These are phyloP conservation scores for Zenarchopterus dispar DNA, from an alignment of 2,797 vertebrate species.

Conservation along the genomic window DNA sequence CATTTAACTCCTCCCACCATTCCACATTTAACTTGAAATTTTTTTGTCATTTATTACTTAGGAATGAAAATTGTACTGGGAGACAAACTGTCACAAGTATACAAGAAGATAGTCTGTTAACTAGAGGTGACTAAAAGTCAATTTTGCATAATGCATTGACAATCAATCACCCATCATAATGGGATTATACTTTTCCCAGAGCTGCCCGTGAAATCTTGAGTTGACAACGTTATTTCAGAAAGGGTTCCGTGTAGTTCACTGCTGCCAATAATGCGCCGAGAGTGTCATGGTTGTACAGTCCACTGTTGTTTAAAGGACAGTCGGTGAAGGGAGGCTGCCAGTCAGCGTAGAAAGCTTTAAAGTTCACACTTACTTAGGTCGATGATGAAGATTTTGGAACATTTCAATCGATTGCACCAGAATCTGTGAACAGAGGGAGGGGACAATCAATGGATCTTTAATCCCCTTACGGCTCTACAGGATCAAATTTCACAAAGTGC, in stretches of 20 bases:
- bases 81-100: slow-evolving; percentile 2
- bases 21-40: slow-evolving; percentile 28
- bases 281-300: slow-evolving; percentile 5
- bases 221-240: slow-evolving; percentile 9
- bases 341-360: slow-evolving; percentile 27
- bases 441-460: slow-evolving; percentile 71
- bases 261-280: not conserved
- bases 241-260: not conserved
- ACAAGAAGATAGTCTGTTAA: not conserved
- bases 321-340: slow-evolving; percentile 17
- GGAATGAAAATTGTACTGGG: not conserved
- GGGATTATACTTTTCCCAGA: not conserved
- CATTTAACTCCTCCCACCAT: slow-evolving; percentile 40
- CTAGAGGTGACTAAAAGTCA: slow-evolving; percentile 10
- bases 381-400: slow-evolving; percentile 62
- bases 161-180: not conserved
- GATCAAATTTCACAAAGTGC: slow-evolving; percentile 71
- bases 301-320: slow-evolving; percentile 40
- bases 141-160: not conserved
- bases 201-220: slow-evolving; percentile 6
- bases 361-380: slow-evolving; percentile 56
- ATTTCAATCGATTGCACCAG: slow-evolving; percentile 70
- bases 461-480: slow-evolving; percentile 71
- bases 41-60: slow-evolving; percentile 27
- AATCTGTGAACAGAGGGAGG: slow-evolving; percentile 50